A percentile compares a stretch with the other conserved stretches of the same genome.
These are phyloP conservation scores for Uloborus diversus DNA, from an alignment of 1,140 invertebrate species.

Conservation along the genomic window DNA sequence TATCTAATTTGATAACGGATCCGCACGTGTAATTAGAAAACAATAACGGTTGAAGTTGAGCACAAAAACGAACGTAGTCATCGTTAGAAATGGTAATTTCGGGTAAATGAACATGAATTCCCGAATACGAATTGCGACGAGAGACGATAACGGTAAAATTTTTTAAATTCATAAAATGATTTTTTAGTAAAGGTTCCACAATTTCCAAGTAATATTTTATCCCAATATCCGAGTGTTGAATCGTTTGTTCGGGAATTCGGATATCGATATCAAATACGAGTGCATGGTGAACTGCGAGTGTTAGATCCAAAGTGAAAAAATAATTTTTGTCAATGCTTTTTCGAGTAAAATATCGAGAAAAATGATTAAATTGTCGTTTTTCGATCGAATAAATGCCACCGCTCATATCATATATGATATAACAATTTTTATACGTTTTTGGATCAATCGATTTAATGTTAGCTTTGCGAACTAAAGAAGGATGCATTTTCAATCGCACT, in stretches of 20 bases:
- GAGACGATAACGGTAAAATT: not conserved
- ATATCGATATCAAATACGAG: not conserved
- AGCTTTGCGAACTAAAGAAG: not conserved
- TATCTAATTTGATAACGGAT: no score
- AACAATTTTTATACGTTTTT: not conserved
- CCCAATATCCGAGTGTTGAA: accelerated
- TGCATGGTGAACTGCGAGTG: not conserved
- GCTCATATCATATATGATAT: not conserved
- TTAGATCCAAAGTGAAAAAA: not conserved
- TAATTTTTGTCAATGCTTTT: not conserved
- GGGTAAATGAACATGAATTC: not conserved
- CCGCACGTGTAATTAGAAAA: no score
- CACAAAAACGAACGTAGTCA: slow-evolving; percentile 3
- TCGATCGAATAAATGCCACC: not conserved
- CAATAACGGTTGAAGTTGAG: not conserved
- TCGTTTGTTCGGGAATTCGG: no score
- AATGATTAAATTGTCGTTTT: not conserved
- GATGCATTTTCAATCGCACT: not conserved
- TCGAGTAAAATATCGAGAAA: not conserved
- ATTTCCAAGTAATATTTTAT: not conserved
- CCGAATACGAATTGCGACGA: not conserved
- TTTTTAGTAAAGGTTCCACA: not conserved
- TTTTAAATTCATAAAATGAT: no score
- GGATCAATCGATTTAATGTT: not conserved
- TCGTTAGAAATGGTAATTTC: slow-evolving; percentile 1